Base-by-base conservation (phyloP, 2,888 invertebrate species). In the Drosophila antonietae region DNA sequence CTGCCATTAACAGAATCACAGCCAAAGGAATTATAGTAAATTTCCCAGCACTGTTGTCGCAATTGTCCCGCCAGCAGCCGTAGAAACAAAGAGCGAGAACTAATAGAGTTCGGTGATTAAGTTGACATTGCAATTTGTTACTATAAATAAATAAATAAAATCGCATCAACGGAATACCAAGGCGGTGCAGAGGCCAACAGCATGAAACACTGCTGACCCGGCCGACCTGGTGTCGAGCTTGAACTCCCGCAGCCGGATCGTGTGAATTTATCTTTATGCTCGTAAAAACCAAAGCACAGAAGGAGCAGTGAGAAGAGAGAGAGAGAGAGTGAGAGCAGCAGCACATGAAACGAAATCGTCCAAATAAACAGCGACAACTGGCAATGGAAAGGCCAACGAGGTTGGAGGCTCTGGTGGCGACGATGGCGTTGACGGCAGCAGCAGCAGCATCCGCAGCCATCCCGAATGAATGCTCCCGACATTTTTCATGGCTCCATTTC, bases 141-240 rank as follows among this genome's bases (percentile, higher is more conserved):
- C 78, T 76, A 85, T 86, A 88, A 86, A 86, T 88, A 86, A 86
- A 85, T 85, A 88, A 88, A 86, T 83, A 80, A 88, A 88, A 82
- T 83, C 83, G 81, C 80, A 88, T 81, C 68, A 88, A 73, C 75
- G 66, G 64, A 76, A 73, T 70, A 37, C 58, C 66, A 70, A 60
- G 62, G 43, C 69, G 64, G 58, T 53, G 46, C 55, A 66, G 43
- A 55, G 31, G 58, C 73, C 61, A 66, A 60, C 46, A 52, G 14
- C 61, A 55, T 53, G 44, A 20, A 59, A 15, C 31, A n/a, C 20
- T 35, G 55, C 20, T 67, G 57, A 68, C 58, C 74, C 56, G 64
- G 53, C 44, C 70, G 57, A 58, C 55, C 69, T 49, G 62, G 56
- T 15, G 49, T 28, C 39, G 44, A 43, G 75, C 63, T 67, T 68